Conservation (phyloP, 2,888 invertebrate genomes). For the Orthosia cruda region DNA sequence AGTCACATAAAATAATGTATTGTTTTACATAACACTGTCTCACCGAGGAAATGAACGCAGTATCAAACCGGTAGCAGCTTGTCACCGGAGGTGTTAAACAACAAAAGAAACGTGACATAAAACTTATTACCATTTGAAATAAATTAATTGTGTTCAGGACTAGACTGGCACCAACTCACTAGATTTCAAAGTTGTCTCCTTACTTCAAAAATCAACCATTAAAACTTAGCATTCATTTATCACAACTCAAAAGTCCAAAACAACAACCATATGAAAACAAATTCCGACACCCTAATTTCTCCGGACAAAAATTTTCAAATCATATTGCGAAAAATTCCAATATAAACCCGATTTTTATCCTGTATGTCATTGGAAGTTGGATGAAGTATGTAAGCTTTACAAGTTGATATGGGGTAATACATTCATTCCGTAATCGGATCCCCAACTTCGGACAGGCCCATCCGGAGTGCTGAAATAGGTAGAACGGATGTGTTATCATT, state of each 20-base stretch:
- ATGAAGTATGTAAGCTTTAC: conserved; percentile 46
- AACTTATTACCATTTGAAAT: neutral
- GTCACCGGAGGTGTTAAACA: too few relatives aligned
- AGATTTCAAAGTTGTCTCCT: neutral
- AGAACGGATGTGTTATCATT: conserved; percentile 66
- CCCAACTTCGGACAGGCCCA: conserved; percentile 60
- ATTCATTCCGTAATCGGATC: conserved; percentile 65
- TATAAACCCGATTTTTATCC: conserved; percentile 47
- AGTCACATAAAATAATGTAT: neutral
- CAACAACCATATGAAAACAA: neutral
- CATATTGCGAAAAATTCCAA: conserved; percentile 26
- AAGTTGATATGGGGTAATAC: conserved; percentile 66
- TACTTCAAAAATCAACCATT: conserved; percentile 9
- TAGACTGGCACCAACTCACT: neutral
- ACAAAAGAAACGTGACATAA: neutral
- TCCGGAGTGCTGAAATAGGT: conserved; percentile 70
- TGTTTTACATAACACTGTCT: neutral
- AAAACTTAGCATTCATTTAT: conserved; percentile 28
- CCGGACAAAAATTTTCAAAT: neutral
- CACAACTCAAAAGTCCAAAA: neutral
- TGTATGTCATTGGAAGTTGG: conserved; percentile 53
- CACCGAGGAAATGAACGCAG: neutral
- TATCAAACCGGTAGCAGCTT: neutral
- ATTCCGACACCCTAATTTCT: conserved; percentile 11
- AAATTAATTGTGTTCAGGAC: neutral